These are phyloP conservation scores for Limnephilus rhombicus DNA, from an alignment of 2,888 invertebrate genomes.

Conservation along the genomic window DNA sequence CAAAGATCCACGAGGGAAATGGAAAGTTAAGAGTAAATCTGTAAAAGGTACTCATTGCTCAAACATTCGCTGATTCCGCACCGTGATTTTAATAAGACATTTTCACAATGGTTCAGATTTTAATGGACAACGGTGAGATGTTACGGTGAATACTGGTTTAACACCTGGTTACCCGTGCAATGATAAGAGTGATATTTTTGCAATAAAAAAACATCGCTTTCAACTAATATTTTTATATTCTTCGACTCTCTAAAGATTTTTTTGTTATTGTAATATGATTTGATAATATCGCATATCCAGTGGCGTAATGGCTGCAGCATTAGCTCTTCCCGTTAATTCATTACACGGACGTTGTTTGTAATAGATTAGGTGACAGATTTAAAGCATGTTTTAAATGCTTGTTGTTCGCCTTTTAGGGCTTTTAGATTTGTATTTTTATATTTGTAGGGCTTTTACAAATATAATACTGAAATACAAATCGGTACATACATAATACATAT, in stretches of 20 bases:
- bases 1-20: not conserved
- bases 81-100: not conserved
- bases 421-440: too few species aligned
- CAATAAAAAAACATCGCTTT: not conserved
- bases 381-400: too few species aligned
- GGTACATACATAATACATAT: too few species aligned
- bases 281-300: not conserved
- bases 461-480: too few species aligned
- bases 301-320: not conserved
- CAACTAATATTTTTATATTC: not conserved
- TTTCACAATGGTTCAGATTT: not conserved
- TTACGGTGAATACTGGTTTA: not conserved
- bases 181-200: not conserved
- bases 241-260: too few species aligned
- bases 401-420: too few species aligned
- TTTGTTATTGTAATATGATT: not conserved
- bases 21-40: not conserved
- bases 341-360: too few species aligned
- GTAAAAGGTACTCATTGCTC: not conserved
- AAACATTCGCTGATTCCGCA: not conserved
- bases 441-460: too few species aligned
- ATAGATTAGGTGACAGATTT: too few species aligned
- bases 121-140: not conserved
- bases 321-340: too few species aligned
- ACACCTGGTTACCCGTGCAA: not conserved